Conservation (phyloP, 2,888 invertebrate genomes). For the Clitarchus hookeri region DNA sequence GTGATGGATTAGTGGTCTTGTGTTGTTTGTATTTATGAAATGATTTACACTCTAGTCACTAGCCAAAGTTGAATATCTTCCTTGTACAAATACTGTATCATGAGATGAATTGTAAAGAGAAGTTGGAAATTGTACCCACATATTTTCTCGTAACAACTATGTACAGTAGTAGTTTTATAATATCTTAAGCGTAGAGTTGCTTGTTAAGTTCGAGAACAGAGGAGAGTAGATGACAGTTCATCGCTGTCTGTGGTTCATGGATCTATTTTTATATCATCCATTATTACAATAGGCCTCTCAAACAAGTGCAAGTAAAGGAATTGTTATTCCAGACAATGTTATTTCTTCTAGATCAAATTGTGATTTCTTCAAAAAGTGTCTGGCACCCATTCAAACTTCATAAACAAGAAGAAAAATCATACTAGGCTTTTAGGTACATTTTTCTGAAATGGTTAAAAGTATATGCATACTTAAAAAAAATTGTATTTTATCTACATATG, state of each 20-base stretch:
- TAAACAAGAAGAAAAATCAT: not conserved
- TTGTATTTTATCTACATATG: not conserved
- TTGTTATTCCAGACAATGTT: not conserved
- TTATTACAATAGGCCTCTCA: not conserved
- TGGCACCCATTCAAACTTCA: not conserved
- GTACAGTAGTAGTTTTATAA: not conserved
- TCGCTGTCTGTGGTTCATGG: not conserved
- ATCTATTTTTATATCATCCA: constrained; percentile 14
- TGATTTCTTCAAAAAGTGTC: not conserved
- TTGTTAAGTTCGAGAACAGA: not conserved
- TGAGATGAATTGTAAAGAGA: not conserved
- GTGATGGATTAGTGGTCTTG: not conserved
- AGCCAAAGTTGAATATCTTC: not conserved
- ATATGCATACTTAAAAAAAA: not conserved
- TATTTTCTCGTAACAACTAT: not conserved
- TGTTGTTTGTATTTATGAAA: constrained; percentile 11
- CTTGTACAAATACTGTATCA: not conserved
- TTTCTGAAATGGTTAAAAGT: no score
- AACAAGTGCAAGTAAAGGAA: not conserved
- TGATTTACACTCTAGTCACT: constrained; percentile 9
- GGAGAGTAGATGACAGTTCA: not conserved
- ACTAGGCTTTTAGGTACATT: not conserved
- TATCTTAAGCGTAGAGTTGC: not conserved
- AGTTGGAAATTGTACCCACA: not conserved
- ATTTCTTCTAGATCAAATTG: not conserved